Evolutionary conservation across 2,113 vertebrate species (phyloP).

Genomic region (Strix aluco): DNA sequence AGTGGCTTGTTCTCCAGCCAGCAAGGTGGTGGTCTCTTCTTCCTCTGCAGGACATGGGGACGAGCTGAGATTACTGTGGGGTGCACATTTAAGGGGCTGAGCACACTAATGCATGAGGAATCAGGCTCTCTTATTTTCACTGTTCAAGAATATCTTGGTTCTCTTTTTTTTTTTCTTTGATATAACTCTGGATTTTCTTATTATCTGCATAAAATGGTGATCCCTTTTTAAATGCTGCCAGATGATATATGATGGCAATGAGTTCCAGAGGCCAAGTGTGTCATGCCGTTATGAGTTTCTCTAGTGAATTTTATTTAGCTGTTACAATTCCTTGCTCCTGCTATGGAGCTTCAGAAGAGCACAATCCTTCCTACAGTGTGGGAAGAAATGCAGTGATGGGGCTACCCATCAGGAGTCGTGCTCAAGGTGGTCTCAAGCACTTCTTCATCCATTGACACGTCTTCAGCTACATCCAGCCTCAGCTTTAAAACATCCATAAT

Average conservation of each 20-base stretch:
- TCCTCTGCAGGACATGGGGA: neutral
- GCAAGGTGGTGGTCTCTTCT: neutral
- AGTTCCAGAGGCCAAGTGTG: conserved; percentile 11
- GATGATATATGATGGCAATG: neutral
- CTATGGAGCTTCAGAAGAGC: neutral
- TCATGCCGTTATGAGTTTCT: neutral
- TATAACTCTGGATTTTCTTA: neutral
- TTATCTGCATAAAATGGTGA: neutral
- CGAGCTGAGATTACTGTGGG: neutral
- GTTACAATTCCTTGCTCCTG: neutral
- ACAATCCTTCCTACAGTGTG: fast-evolving
- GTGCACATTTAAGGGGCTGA: neutral
- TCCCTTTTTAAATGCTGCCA: neutral
- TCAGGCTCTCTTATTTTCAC: neutral
- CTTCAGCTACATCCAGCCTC: neutral
- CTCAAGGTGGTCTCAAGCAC: neutral
- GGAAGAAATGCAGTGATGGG: neutral
- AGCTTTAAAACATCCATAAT: neutral
- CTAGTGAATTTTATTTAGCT: neutral
- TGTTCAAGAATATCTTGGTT: neutral
- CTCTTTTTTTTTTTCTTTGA: neutral
- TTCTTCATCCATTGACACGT: neutral
- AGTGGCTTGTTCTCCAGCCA: neutral
- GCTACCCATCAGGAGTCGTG: neutral
- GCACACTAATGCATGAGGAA: neutral